Conservation (phyloP, 1,140 invertebrate genomes). For the Andricus grossulariae region DNA sequence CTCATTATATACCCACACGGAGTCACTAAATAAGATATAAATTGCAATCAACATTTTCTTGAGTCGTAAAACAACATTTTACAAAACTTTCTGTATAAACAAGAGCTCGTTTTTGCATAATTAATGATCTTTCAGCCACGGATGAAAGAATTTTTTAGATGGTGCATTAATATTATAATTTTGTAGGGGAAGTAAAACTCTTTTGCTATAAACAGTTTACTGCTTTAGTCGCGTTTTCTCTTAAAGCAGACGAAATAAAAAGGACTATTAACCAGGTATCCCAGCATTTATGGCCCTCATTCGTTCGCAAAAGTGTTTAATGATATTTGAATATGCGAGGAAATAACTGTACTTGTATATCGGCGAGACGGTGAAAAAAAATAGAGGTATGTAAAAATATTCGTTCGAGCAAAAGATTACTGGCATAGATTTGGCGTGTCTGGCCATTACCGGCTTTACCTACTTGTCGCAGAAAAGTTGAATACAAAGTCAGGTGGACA, state of each 20-base stretch:
- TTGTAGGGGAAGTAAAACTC: constrained; percentile 12
- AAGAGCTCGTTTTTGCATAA: background rate
- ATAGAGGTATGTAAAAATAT: constrained; percentile 7
- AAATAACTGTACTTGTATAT: constrained; percentile 21
- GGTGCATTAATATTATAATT: constrained; percentile 19
- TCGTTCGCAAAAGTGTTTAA: constrained; percentile 30
- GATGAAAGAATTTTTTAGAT: background rate
- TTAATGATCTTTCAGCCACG: background rate
- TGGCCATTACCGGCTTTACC: too few relatives aligned
- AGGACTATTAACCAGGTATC: constrained; percentile 28
- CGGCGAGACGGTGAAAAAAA: constrained; percentile 10
- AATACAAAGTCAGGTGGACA: too few relatives aligned
- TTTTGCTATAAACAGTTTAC: constrained; percentile 21
- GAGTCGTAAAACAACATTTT: background rate
- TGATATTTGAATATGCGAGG: constrained; percentile 27
- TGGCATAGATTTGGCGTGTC: background rate
- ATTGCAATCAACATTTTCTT: constrained; percentile 19
- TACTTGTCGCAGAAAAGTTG: too few relatives aligned
- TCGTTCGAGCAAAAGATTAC: constrained; percentile 17
- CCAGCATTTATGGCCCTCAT: constrained; percentile 21
- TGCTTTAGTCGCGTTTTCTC: constrained; percentile 25
- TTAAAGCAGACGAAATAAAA: constrained; percentile 22
- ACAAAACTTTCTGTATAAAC: constrained; percentile 1
- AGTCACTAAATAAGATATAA: background rate
- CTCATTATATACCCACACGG: too few relatives aligned